phyloP scores from a whole-genome alignment of 2,113 vertebrate species.

The Aix galericulata region DNA sequence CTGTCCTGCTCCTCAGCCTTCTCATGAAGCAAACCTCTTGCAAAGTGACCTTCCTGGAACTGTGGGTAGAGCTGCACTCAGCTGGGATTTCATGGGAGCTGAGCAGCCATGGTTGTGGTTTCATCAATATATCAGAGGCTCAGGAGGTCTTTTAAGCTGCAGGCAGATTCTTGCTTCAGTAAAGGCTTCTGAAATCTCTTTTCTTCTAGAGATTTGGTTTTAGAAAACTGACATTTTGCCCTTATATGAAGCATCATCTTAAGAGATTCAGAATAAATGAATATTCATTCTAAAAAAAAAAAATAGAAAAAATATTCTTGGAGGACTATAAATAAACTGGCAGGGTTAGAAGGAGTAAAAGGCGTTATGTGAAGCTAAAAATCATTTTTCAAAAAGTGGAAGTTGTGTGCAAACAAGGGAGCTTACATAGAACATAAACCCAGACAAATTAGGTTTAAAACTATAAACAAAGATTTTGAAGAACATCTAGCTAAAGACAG shows the following conservation, averaged over 20 bases:
- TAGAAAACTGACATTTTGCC: constrained; percentile 2
- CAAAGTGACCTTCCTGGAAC: neutral
- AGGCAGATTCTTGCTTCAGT: neutral
- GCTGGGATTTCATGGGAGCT: neutral
- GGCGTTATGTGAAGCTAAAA: neutral
- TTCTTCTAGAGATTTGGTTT: neutral
- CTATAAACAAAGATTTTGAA: neutral
- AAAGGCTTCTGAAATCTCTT: neutral
- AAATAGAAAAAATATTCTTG: neutral
- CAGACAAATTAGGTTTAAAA: neutral
- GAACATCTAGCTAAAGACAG: neutral
- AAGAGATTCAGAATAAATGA: neutral
- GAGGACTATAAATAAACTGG: neutral
- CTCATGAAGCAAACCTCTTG: neutral
- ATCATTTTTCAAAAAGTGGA: neutral
- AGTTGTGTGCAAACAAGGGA: neutral
- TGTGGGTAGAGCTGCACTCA: neutral
- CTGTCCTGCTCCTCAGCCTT: neutral
- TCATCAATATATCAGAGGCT: neutral
- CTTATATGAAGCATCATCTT: neutral
- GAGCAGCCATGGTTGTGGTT: neutral
- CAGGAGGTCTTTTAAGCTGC: neutral
- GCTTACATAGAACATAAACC: neutral
- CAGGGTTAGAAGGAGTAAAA: neutral
- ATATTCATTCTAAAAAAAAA: neutral